These are phyloP conservation scores for Gopherus flavomarginatus DNA, from an alignment of 2,113 vertebrate species.

Conservation along the genomic window DNA sequence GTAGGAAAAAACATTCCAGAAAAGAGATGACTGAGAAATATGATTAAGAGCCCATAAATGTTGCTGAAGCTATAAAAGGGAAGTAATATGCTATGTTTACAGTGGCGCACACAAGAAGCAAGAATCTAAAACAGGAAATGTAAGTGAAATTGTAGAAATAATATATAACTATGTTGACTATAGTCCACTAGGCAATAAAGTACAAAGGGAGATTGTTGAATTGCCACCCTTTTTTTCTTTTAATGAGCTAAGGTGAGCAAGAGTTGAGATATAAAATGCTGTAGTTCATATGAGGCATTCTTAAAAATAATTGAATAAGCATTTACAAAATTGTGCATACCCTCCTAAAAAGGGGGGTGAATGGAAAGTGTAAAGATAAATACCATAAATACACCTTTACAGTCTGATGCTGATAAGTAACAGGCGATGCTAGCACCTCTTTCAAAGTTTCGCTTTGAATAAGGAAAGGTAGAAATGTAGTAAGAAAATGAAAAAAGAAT, in stretches of 20 bases:
- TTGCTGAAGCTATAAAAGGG: background rate
- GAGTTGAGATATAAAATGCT: background rate
- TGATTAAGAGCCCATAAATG: fast-evolving
- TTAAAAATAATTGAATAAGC: background rate
- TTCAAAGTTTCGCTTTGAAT: background rate
- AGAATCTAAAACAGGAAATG: background rate
- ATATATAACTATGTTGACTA: fast-evolving
- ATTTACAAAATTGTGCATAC: background rate
- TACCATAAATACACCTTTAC: background rate
- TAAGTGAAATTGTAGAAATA: background rate
- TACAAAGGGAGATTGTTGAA: background rate
- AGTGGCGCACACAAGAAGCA: fast-evolving
- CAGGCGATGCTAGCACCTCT: background rate
- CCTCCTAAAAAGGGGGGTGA: background rate
- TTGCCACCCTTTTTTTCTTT: background rate
- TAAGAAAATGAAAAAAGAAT: background rate
- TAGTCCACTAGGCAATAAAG: background rate
- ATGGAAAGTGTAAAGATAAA: background rate
- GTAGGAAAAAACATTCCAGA: background rate
- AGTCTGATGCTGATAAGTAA: background rate
- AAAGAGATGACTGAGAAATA: background rate
- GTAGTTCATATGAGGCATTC: background rate
- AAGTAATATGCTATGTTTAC: background rate
- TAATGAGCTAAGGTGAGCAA: background rate
- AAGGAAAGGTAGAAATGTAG: background rate